Base-by-base conservation (phyloP, 2,113 vertebrate species). In the Neolamprologus sp. region DNA sequence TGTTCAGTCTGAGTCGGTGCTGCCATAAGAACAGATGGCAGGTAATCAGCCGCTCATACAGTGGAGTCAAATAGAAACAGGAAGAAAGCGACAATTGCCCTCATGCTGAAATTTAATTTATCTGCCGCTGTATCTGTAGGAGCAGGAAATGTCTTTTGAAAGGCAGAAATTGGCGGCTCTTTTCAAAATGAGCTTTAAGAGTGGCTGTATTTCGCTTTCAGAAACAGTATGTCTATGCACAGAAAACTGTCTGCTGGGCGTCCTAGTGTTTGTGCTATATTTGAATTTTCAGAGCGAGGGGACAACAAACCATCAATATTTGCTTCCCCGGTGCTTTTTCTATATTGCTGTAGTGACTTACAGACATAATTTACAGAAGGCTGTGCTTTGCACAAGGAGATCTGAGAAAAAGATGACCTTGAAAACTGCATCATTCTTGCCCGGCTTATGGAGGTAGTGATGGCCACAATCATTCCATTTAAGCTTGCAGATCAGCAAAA, bases 61-160 rank as follows among this genome's bases (percentile, higher is more conserved):
- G 75, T 55, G 65, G 21, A 23, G 47, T 92, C 81, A 83, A 86
- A 88, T 42, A 82, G 81, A 92, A 85, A 17, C 14, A 78, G 80
- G 90, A 81, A 87, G 79, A 89, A 89, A 85, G 47, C 58, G 60
- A 71, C 55, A 14, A 60, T 82, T 53, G 80, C 80, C 78, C 33
- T 78, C 82, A 9, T 87, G 73, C 68, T 86, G 81, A 88, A 85
- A 88, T 89, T 68, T n/a, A 84, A 91, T 93, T 90, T 91, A 85
- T 88, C 80, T 85, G 47, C 84, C 4, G 26, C 57, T 68, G 3
- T 79, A 82, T 79, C 53, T 79, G 45, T 33, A 68, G 82, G 30
- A 80, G 42, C 57, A 80, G 47, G 75, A 81, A 75, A 79, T 80
- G 73, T 80, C 81, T 87, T 79, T 88, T 78, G 79, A 89, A 68